Evolutionary conservation across 2,113 vertebrate species (phyloP).

Genomic region (Elaphurus davidianus): DNA sequence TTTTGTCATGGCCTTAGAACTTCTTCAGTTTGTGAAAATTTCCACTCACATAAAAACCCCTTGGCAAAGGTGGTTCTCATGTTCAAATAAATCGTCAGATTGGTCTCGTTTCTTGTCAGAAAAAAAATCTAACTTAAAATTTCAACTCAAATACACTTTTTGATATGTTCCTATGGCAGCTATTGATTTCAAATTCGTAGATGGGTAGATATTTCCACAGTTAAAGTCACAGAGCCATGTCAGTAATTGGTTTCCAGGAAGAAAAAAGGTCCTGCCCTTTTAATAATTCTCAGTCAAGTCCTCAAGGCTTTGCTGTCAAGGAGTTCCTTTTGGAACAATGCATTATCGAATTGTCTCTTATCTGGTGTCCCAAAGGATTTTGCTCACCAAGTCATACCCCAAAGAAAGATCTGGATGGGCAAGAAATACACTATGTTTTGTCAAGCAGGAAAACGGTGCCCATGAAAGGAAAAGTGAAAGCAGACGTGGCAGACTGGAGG

Average conservation of each 20-base stretch:
- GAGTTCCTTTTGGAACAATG: not conserved
- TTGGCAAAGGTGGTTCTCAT: not conserved
- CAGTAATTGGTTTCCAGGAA: not conserved
- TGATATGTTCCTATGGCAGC: not conserved
- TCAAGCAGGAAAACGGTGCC: not conserved
- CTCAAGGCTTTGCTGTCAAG: not conserved
- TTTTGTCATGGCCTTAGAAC: not conserved
- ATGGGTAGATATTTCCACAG: not conserved
- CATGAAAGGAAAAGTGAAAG: not conserved
- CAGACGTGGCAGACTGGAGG: fast-evolving
- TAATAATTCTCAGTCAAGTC: not conserved
- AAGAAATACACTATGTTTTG: not conserved
- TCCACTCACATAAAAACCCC: not conserved
- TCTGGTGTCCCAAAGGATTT: not conserved
- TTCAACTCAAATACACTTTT: not conserved
- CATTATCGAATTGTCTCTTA: not conserved
- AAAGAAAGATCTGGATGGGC: not conserved
- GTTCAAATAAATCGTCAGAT: not conserved
- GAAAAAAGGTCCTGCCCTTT: not conserved
- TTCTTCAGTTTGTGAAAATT: not conserved
- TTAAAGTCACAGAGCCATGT: not conserved
- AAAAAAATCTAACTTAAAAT: not conserved
- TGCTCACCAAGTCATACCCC: not conserved
- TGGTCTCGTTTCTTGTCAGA: not conserved
- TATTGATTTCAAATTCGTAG: not conserved